Evolutionary conservation across 2,113 vertebrate genomes (phyloP).

Genomic region (Eptatretus burgeri): DNA sequence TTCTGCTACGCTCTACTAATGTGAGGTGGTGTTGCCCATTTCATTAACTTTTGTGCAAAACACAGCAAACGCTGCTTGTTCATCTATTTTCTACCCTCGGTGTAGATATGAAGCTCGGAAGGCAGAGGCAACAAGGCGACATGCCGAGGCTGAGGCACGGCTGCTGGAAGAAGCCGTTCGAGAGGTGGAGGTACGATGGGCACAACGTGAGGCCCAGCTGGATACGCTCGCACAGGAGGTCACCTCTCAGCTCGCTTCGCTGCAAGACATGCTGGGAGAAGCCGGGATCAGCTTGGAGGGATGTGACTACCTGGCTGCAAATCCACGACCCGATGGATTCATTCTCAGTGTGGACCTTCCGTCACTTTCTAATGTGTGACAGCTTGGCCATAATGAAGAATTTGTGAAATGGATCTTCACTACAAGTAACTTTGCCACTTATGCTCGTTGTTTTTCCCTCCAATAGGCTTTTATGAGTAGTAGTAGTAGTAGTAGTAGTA

Average conservation of each 20-base stretch:
- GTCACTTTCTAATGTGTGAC: too few relatives aligned
- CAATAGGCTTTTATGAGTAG: too few relatives aligned
- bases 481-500: too few relatives aligned
- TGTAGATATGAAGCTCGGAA: slow-evolving; percentile 4
- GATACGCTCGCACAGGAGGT: slow-evolving; percentile 53
- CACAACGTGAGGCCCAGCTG: slow-evolving; percentile 61
- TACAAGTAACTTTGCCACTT: too few relatives aligned
- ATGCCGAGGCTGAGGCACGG: slow-evolving; percentile 1
- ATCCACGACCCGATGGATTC: too few relatives aligned
- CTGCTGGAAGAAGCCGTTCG: slow-evolving; percentile 13
- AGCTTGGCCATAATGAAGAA: too few relatives aligned
- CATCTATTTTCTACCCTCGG: neutral
- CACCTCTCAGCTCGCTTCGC: slow-evolving; percentile 56
- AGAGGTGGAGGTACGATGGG: slow-evolving; percentile 43
- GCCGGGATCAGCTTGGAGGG: neutral
- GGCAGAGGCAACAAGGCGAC: neutral
- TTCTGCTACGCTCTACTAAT: neutral
- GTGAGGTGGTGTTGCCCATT: neutral
- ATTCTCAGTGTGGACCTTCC: too few relatives aligned
- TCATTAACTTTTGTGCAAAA: neutral
- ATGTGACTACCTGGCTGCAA: too few relatives aligned
- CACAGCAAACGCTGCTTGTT: neutral
- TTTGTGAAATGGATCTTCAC: too few relatives aligned
- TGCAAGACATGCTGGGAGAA: slow-evolving; percentile 38
- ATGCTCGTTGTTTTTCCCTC: too few relatives aligned